These are phyloP conservation scores for Aegotheles bennettii DNA, from an alignment of 2,113 vertebrate genomes.

Conservation along the genomic window DNA sequence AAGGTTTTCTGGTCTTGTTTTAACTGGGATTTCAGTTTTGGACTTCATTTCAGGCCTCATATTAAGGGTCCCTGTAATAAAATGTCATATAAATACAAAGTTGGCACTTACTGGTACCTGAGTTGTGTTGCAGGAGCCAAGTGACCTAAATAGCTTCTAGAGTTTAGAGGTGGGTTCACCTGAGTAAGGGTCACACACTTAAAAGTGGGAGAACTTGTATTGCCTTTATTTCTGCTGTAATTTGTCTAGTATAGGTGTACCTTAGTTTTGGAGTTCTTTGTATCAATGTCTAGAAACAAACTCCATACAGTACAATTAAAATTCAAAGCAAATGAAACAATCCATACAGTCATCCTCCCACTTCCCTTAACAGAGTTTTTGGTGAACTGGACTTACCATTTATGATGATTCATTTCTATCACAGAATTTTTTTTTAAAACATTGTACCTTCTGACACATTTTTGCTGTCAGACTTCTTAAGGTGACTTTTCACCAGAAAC, in stretches of 20 bases:
- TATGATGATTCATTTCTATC: neutral
- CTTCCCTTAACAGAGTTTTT: neutral
- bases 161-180: neutral
- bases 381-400: neutral
- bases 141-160: neutral
- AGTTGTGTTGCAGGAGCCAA: neutral
- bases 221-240: neutral
- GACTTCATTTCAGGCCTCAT: neutral
- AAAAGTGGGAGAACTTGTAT: neutral
- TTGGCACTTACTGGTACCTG: neutral
- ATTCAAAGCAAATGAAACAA: neutral
- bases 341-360: neutral
- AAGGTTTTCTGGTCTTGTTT: neutral
- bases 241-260: neutral
- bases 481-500: neutral
- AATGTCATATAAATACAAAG: neutral
- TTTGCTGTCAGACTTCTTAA: neutral
- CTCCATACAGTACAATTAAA: neutral
- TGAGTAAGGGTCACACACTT: neutral
- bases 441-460: neutral
- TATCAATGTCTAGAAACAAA: neutral
- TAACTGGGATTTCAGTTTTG: neutral
- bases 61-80: neutral
- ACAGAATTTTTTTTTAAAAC: neutral
- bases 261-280: neutral